Evolutionary conservation across 2,113 vertebrate genomes (phyloP), one percentile per base, ranked within the genome.

Genomic region (Rhea americana): DNA sequence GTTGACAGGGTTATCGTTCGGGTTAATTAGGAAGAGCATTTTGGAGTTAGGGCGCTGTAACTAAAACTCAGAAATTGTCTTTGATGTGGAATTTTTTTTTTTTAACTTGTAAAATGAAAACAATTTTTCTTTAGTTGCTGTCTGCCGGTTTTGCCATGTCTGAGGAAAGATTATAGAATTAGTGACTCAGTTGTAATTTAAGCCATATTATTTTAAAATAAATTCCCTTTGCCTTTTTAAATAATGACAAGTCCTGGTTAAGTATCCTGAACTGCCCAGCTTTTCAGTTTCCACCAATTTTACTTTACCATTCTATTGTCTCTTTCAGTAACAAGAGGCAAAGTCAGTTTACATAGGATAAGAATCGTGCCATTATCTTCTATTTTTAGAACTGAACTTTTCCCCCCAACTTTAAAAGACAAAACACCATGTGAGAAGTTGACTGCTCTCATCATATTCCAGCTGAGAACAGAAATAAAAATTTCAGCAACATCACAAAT

Each of bases 381-480:
- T 90, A 65, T 92, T 95, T 94, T 96, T 96, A 95, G 91, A 92
- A 50, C 67, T 82, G 79, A 93, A 81, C 68, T 76, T 85, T 93
- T 84, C 32, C 84, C 51, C 70, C 73, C 68, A 84, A 78, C 76
- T 83, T 73, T n/a, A 72, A 79, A 91, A 96, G 91, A 90, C 96
- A 96, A 96, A 96, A 93, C 80, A 94, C 85, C 59, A 75, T 92
- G 87, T 86, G 90, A 19, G 35, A 91, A 78, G 67, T 68, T 87
- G 91, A 81, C 85, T 95, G 21, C 24, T 92, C 77, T 90, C 87
- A 61, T 90, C 74, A 8, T 94, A 84, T 84, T 96, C 93, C 91
- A 95, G 80, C 85, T 95, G 91, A 95, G 90, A 96, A 75, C 26
- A 96, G 89, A 95, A 94, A 93, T 63, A 94, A 89, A 91, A 94